Percentiles rank a stretch among this genome's conserved stretches.
Conservation (phyloP, 2,888 invertebrate genomes). For the Buathra laborator region DNA sequence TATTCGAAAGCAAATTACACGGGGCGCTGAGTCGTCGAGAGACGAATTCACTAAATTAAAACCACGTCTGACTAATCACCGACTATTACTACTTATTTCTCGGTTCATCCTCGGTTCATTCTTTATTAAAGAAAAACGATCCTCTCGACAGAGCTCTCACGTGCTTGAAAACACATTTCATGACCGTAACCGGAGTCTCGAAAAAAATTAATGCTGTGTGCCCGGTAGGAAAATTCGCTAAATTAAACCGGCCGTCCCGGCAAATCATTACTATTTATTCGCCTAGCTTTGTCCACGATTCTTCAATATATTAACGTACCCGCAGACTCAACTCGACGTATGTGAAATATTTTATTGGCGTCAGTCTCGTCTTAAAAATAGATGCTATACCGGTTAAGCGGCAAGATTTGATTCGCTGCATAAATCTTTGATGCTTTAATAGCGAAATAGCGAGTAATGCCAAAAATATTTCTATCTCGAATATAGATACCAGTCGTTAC, state of each 20-base stretch:
- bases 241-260: no score
- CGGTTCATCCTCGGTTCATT: constrained; percentile 15
- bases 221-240: no score
- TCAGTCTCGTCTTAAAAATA: no score
- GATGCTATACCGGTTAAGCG: neutral
- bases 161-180: neutral
- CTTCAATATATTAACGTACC: no score
- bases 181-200: neutral
- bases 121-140: neutral
- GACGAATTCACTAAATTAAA: constrained; percentile 14
- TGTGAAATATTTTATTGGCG: no score
- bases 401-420: neutral
- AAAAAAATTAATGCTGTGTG: no score
- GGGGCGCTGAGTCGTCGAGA: neutral
- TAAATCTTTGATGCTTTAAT: neutral
- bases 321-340: neutral
- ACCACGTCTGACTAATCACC: constrained; percentile 47
- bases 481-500: neutral
- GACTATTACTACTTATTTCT: constrained; percentile 45
- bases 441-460: neutral
- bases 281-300: no score
- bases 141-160: neutral
- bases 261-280: no score
- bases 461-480: neutral
- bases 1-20: constrained; percentile 22